These are phyloP conservation scores for Centropus unirufus DNA, from an alignment of 2,113 vertebrate genomes.

Conservation along the genomic window DNA sequence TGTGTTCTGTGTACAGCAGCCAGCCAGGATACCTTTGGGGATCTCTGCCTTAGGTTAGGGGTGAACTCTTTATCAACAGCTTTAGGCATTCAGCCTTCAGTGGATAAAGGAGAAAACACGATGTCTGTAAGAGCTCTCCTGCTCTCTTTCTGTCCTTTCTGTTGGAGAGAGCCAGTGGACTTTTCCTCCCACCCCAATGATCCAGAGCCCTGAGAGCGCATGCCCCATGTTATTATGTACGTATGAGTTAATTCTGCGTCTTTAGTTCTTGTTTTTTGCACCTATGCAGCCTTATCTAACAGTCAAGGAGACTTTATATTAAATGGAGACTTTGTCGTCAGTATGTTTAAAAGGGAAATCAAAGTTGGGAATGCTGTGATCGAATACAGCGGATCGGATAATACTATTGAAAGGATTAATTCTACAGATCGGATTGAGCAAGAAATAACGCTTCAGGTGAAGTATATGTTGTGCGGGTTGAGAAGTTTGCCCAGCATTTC, in stretches of 20 bases:
- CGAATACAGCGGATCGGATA: conserved; percentile 96
- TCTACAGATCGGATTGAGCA: conserved; percentile 94
- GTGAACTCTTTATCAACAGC: not conserved
- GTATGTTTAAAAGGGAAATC: conserved; percentile 99
- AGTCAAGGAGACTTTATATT: conserved; percentile 94
- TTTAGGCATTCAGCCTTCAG: not conserved
- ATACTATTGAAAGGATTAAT: conserved; percentile 92
- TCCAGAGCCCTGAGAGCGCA: not conserved
- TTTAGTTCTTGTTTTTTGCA: conserved; percentile 66
- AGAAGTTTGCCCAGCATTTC: not conserved
- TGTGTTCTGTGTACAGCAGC: not conserved
- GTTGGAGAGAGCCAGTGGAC: not conserved
- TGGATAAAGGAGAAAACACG: not conserved
- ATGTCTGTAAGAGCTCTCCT: not conserved
- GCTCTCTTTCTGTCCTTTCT: not conserved
- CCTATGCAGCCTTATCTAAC: conserved; percentile 88
- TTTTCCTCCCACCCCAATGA: not conserved
- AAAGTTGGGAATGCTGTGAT: conserved; percentile 91
- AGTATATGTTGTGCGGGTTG: not conserved
- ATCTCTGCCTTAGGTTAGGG: not conserved
- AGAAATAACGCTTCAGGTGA: conserved; percentile 94
- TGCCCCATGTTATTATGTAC: conserved; percentile 31
- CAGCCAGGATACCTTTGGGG: not conserved
- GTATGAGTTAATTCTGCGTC: conserved; percentile 53
- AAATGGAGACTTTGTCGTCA: conserved; percentile 97